phyloP scores from a whole-genome alignment of 2,888 invertebrate species.

The Mylabris sibirica region DNA sequence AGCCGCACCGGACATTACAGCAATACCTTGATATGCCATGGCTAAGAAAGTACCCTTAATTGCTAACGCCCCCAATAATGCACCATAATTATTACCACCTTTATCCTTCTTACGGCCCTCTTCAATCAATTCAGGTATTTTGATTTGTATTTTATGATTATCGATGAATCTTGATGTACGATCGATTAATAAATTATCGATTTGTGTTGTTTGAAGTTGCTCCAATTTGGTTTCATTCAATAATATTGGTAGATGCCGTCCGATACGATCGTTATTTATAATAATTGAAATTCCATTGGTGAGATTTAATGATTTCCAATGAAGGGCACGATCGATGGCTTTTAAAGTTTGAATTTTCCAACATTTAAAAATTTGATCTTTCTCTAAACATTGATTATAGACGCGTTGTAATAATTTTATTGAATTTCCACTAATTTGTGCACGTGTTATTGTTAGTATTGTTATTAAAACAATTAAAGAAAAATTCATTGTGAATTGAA shows the following conservation, averaged over 20 bases:
- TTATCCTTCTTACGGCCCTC: slow-evolving; percentile 62
- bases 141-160: slow-evolving; percentile 64
- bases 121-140: slow-evolving; percentile 54
- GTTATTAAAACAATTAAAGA: not conserved
- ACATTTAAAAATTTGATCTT: slow-evolving; percentile 73
- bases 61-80: slow-evolving; percentile 73
- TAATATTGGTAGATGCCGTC: slow-evolving; percentile 28
- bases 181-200: slow-evolving; percentile 67
- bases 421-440: slow-evolving; percentile 37
- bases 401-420: slow-evolving; percentile 65
- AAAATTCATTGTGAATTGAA: slow-evolving; percentile 43
- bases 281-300: slow-evolving; percentile 71
- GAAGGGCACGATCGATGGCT: slow-evolving; percentile 70
- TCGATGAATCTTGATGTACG: slow-evolving; percentile 68
- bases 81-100: slow-evolving; percentile 61
- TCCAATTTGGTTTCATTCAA: slow-evolving; percentile 65
- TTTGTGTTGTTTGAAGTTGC: slow-evolving; percentile 67
- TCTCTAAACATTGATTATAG: slow-evolving; percentile 70
- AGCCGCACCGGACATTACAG: slow-evolving; percentile 80
- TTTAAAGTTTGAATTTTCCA: slow-evolving; percentile 75
- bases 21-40: slow-evolving; percentile 78
- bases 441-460: slow-evolving; percentile 17
- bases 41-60: slow-evolving; percentile 77
- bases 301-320: slow-evolving; percentile 69
- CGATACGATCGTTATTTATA: slow-evolving; percentile 56